Conservation (phyloP, 2,797 vertebrate genomes). For the Falco naumanni region DNA sequence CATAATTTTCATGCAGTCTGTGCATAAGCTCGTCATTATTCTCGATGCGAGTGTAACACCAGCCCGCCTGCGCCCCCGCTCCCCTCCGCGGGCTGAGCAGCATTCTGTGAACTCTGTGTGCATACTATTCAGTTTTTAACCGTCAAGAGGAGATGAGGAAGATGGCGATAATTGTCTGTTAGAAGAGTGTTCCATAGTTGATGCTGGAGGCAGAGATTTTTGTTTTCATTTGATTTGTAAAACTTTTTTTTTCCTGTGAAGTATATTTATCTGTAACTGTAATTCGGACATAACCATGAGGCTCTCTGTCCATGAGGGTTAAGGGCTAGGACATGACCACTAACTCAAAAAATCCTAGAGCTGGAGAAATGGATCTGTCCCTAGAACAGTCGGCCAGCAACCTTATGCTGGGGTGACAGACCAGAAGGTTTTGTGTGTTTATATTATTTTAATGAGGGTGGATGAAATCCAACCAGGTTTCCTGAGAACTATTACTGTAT, state of each 20-base stretch:
- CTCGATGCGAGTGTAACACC: rapidly evolving
- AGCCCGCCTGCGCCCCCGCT: neutral
- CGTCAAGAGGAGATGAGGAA: neutral
- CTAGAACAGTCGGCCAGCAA: neutral
- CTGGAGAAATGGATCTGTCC: neutral
- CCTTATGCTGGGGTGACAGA: neutral
- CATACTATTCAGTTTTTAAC: neutral
- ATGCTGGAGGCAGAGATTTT: neutral
- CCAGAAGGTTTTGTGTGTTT: neutral
- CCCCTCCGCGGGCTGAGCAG: rapidly evolving
- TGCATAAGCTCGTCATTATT: conserved; percentile 13
- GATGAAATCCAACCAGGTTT: neutral
- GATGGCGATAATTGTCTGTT: neutral
- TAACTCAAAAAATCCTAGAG: neutral
- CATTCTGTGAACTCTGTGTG: neutral
- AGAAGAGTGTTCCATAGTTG: neutral
- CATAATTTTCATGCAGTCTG: neutral
- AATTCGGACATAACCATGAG: neutral
- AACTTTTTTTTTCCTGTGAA: neutral
- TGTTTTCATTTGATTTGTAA: neutral
- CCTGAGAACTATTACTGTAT: neutral
- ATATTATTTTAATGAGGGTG: neutral
- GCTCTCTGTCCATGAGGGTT: neutral
- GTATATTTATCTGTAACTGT: neutral
- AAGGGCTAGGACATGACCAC: neutral